A percentile compares a stretch with the other conserved stretches of the same genome.
Conservation (phyloP, 2,113 vertebrate genomes). For the Hiodon tergisus region DNA sequence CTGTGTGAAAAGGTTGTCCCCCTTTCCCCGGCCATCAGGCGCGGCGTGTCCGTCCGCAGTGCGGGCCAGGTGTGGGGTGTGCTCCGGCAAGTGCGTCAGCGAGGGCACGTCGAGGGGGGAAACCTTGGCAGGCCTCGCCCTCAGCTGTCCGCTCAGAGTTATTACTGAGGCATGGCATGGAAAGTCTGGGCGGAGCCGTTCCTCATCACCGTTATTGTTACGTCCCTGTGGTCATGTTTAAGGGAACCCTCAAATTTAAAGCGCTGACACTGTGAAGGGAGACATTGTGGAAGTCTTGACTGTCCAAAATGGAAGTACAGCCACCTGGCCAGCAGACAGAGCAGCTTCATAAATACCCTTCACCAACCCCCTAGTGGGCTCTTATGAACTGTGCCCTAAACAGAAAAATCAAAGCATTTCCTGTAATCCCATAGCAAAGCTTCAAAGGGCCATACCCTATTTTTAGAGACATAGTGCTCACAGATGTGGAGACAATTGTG, state of each 20-base stretch:
- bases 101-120: neutral
- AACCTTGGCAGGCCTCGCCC: neutral
- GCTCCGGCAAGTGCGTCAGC: neutral
- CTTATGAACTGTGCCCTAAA: constrained; percentile 23
- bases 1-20: neutral
- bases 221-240: too few species aligned
- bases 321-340: constrained; percentile 29
- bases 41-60: constrained; percentile 1
- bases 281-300: too few species aligned
- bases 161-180: neutral
- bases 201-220: neutral
- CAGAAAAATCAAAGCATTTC: constrained; percentile 29
- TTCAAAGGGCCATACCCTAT: constrained; percentile 25
- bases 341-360: neutral
- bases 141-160: neutral
- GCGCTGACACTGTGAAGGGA: too few species aligned
- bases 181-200: neutral
- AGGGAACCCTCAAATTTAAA: neutral
- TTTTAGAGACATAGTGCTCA: constrained; percentile 14
- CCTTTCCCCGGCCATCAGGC: neutral
- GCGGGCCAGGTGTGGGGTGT: constrained; percentile 1
- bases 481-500: constrained; percentile 20
- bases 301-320: neutral
- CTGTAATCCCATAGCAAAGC: constrained; percentile 21
- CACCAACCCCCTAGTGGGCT: neutral